Conservation (phyloP, 2,888 invertebrate species). For the Cephus rjabovi region DNA sequence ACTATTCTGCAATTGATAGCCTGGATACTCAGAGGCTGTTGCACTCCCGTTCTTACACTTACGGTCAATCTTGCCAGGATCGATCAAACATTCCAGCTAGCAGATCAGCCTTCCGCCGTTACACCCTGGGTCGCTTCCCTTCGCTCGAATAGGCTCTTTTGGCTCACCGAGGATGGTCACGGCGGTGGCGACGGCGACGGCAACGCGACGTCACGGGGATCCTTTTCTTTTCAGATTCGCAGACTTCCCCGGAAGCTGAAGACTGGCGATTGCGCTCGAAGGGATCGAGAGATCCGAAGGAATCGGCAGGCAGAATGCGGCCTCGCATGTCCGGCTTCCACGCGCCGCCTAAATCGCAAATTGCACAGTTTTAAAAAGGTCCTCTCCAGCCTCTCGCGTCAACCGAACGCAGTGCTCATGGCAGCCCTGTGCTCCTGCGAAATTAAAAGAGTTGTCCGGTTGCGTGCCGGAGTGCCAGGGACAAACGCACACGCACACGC, state of each 20-base stretch:
- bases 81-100: background rate
- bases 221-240: background rate
- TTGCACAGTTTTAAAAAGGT: background rate
- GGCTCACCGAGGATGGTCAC: background rate
- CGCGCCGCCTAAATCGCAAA: background rate
- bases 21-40: background rate
- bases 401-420: background rate
- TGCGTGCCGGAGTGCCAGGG: background rate
- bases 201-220: slow-evolving; percentile 14
- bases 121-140: background rate
- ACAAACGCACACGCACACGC: background rate
- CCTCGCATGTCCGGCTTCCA: background rate
- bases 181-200: slow-evolving; percentile 39
- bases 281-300: background rate
- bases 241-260: background rate
- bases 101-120: background rate
- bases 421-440: background rate
- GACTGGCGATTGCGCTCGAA: background rate
- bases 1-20: background rate
- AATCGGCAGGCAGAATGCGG: background rate
- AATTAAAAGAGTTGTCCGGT: background rate
- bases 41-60: background rate
- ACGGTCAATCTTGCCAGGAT: background rate
- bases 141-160: background rate
- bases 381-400: background rate